Conservation (phyloP, 1,140 invertebrate genomes). For the Scaptomyza montana region DNA sequence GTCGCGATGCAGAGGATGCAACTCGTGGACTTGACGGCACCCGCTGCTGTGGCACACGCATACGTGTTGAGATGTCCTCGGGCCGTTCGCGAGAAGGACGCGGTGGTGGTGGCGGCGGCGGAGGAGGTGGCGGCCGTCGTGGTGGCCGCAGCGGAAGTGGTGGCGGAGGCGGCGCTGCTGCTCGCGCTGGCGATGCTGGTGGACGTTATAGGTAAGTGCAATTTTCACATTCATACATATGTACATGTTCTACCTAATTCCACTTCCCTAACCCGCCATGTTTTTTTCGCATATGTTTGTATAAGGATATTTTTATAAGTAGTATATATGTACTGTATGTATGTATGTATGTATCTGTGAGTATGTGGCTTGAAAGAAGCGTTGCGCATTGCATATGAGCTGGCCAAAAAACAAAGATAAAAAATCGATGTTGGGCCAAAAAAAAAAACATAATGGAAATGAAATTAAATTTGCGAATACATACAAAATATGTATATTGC, state of each 20-base stretch:
- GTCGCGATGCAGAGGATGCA: slow-evolving; percentile 98
- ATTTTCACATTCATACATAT: slow-evolving; percentile 8
- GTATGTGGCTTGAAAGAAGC: slow-evolving; percentile 28
- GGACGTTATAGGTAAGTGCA: slow-evolving; percentile 77
- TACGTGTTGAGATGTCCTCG: slow-evolving; percentile 94
- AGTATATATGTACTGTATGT: too few species aligned
- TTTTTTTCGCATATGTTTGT: slow-evolving; percentile 11
- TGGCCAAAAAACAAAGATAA: slow-evolving; percentile 54
- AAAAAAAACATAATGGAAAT: slow-evolving; percentile 35
- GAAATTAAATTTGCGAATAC: slow-evolving; percentile 43
- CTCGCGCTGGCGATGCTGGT: slow-evolving; percentile 65
- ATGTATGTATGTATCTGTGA: slow-evolving; percentile 14
- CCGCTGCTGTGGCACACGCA: slow-evolving; percentile 92
- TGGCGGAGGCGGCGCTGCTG: slow-evolving; percentile 59
- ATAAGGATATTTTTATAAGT: slow-evolving; percentile 1
- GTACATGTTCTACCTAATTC: background rate
- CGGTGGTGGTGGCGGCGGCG: slow-evolving; percentile 85
- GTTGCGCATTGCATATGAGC: slow-evolving; percentile 35
- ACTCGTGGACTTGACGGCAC: slow-evolving; percentile 97
- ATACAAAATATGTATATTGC: slow-evolving; percentile 36
- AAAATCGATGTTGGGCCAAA: slow-evolving; percentile 74
- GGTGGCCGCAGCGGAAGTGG: slow-evolving; percentile 52
- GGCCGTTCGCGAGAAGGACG: slow-evolving; percentile 91
- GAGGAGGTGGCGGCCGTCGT: slow-evolving; percentile 70
- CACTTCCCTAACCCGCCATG: background rate